Base-by-base conservation (phyloP, 2,113 vertebrate species). In the Podarcis raffonei region DNA sequence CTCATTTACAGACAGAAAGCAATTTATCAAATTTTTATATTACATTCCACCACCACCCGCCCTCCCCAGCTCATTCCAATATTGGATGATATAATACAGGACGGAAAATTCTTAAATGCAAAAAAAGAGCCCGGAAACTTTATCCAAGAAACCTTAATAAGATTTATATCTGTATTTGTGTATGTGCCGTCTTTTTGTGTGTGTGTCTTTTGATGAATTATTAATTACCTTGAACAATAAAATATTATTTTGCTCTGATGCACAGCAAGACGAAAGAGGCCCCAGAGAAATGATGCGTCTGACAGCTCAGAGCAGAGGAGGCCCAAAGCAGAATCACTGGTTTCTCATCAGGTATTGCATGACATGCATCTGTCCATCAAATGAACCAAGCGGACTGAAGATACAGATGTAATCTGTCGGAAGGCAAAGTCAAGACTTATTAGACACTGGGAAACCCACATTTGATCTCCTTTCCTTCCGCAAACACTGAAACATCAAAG, bases 181-280 rank as follows among this genome's bases (percentile, higher is more conserved):
- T 92, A 88, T 93, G 81, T 92, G 90, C 79, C 89, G 93, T 96
- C 95, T 95, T 91, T 62, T 62, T 84, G 4, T 96, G 7, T 48
- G 7, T 91, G 93, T 96, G 93, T 92, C 94, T 97, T 96, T 96
- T 94, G 94, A 97, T 98, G 94, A 97, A 97, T 98, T 97, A 98
- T 98, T 98, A 97, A 98, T 96, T 97, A 93, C 85, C 90, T 92
- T 93, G 94, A 97, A 97, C 96, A 97, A 97, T 96, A 96, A 96
- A 97, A 96, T 95, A 96, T 95, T 95, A 96, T 95, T 97, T 97
- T 97, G 96, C 95, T 97, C 93, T 95, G 94, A 95, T 97, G 97
- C 95, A 96, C 96, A 95, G 91, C 88, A 93, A 95, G 94, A 94
- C 87, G 89, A 92, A 95, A 93, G 89, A 94, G 91, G 90, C 92